Conservation (phyloP, 2,113 vertebrate species). For the Phyllostomus hastatus region DNA sequence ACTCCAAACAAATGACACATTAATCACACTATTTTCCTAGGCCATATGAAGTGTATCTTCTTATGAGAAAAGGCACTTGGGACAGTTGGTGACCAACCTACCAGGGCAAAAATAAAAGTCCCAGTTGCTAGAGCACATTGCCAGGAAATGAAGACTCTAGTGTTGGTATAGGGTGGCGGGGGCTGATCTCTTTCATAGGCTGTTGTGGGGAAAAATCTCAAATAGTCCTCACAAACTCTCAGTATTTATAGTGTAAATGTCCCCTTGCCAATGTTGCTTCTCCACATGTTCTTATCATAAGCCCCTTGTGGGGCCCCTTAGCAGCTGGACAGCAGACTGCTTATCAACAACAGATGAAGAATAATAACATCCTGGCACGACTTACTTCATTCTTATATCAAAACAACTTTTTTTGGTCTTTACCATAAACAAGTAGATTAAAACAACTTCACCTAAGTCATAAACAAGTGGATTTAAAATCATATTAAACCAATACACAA, state of each 20-base stretch:
- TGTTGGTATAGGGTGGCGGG: background rate
- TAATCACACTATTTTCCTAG: background rate
- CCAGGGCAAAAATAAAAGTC: background rate
- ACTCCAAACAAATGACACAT: background rate
- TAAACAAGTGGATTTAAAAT: too few relatives aligned
- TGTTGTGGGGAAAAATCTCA: background rate
- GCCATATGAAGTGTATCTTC: background rate
- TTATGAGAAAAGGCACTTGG: too few relatives aligned
- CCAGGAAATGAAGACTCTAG: background rate
- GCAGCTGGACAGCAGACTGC: background rate
- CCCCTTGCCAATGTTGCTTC: background rate
- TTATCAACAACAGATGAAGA: background rate
- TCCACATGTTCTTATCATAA: background rate
- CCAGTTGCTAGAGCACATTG: background rate
- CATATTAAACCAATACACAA: too few relatives aligned
- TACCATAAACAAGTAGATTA: background rate
- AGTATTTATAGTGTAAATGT: background rate
- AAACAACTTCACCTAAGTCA: background rate
- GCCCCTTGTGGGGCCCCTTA: too few relatives aligned
- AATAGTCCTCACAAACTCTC: background rate
- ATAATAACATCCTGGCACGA: background rate
- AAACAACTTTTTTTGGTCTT: background rate
- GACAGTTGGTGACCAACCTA: background rate
- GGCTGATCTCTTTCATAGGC: background rate
- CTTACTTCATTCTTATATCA: background rate